Evolutionary conservation across 2,113 vertebrate genomes (phyloP), one percentile per base, ranked within the genome.

Genomic region (Irena cyanogastra): DNA sequence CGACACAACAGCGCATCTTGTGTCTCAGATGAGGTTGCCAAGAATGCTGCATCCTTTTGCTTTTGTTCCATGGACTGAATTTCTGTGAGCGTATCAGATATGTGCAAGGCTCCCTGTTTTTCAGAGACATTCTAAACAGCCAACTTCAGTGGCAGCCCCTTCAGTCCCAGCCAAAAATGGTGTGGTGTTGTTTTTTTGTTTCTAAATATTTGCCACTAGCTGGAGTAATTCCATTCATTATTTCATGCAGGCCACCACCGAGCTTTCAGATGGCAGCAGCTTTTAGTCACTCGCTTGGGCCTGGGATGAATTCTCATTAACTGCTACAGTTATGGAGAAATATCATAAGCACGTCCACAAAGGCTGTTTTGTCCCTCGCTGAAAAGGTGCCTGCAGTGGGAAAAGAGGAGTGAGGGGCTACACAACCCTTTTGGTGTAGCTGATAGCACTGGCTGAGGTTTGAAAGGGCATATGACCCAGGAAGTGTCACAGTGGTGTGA

Each of bases 221-320:
- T 95, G 91, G 75, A 90, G 78, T 87, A 61, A 87, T 76, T 95
- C 84, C 93, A 80, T 87, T 86, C 59, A 31, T 92, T 88, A 83
- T 87, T 94, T 93, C 92, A 78, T 70, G 68, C 82, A 66, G 82
- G 75, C 59, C 68, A 81, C 79, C 72, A 37, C 68, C 1, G 20
- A 85, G 88, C 85, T 80, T 66, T 93, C 90, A 90, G 90, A 86
- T 77, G 93, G 87, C 82, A 44, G 57, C 44, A 93, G 71, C 63
- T 80, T 94, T 85, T 59, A 69, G 84, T 83, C 54, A 31, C 70
- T 85, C 1, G 0, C 35, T 78, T 44, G 56, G 26, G 69, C 44
- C 20, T 6, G 4, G 37, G 61, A 50, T 66, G 50, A 85, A 66
- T 83, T 59, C 42, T 88, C 28, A 10, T 35, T 60, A 87, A 53